phyloP scores from a whole-genome alignment of 2,113 vertebrate species.

The Dromiciops gliroides region DNA sequence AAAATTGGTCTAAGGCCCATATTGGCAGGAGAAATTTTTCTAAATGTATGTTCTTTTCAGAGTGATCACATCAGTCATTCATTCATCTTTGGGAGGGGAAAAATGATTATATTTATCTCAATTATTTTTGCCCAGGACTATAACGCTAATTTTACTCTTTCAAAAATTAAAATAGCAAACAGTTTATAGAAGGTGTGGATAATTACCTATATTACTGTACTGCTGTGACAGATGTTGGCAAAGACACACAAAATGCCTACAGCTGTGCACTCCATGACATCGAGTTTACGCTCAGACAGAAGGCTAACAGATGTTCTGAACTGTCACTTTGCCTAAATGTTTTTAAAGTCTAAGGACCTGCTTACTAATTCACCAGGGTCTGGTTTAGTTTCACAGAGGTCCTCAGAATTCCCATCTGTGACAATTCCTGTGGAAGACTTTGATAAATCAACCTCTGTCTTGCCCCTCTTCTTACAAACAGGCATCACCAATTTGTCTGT shows the following conservation, averaged over 20 bases:
- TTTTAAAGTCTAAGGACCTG: conserved; percentile 85
- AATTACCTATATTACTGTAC: conserved; percentile 90
- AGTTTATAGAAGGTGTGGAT: conserved; percentile 88
- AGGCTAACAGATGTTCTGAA: conserved; percentile 92
- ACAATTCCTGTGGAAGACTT: conserved; percentile 82
- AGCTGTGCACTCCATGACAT: conserved; percentile 90
- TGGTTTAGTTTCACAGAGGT: conserved; percentile 84
- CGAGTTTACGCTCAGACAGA: conserved; percentile 86
- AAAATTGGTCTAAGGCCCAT: conserved; percentile 73
- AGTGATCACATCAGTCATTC: conserved; percentile 72
- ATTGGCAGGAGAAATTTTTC: conserved; percentile 76
- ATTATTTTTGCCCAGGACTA: conserved; percentile 76
- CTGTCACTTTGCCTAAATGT: conserved; percentile 89
- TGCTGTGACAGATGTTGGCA: conserved; percentile 94
- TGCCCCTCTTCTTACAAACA: conserved; percentile 84
- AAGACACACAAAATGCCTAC: conserved; percentile 91
- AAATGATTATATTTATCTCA: conserved; percentile 67
- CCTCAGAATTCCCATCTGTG: conserved; percentile 83
- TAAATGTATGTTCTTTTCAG: conserved; percentile 75
- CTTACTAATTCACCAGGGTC: conserved; percentile 83
- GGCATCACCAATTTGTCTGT: conserved; percentile 74
- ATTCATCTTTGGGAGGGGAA: conserved; percentile 74
- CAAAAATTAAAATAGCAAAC: conserved; percentile 88
- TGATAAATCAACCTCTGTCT: conserved; percentile 83
- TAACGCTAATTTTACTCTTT: conserved; percentile 89